A percentile compares a stretch with the other conserved stretches of the same genome.
Conservation (phyloP, 2,113 vertebrate species). For the Paramisgurnus dabryanus region DNA sequence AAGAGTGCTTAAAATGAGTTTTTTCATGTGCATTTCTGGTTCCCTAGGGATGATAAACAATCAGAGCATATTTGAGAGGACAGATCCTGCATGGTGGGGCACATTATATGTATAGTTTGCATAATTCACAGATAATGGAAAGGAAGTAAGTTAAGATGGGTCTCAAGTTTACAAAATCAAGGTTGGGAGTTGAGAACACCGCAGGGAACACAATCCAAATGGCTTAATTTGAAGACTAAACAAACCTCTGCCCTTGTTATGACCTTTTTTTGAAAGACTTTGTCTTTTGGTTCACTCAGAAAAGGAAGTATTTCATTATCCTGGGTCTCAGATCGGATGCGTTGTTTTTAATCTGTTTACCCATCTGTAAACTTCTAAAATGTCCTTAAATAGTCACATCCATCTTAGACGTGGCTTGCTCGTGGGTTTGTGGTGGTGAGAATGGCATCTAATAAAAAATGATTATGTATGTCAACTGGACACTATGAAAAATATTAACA, state of each 20-base stretch:
- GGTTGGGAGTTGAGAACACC: slow-evolving; percentile 33
- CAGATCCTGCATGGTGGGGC: slow-evolving; percentile 6
- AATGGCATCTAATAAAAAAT: slow-evolving; percentile 12
- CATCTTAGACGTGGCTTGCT: not conserved
- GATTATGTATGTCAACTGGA: not conserved
- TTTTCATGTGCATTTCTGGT: slow-evolving; percentile 12
- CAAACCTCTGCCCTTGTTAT: not conserved
- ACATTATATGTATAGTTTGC: slow-evolving; percentile 28
- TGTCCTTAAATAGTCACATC: not conserved
- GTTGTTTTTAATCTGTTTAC: slow-evolving; percentile 23
- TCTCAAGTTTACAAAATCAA: slow-evolving; percentile 34
- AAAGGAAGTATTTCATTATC: slow-evolving; percentile 43
- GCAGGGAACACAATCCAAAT: slow-evolving; percentile 30
- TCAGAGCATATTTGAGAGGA: slow-evolving; percentile 16
- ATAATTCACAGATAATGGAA: slow-evolving; percentile 38
- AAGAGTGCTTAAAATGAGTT: not conserved
- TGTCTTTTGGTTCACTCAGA: slow-evolving; percentile 5
- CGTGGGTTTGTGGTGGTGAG: not conserved
- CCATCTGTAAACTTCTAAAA: slow-evolving; percentile 12
- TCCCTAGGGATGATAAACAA: slow-evolving; percentile 18
- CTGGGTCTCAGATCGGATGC: slow-evolving; percentile 17
- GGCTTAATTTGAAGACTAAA: slow-evolving; percentile 37
- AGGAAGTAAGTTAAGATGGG: slow-evolving; percentile 27
- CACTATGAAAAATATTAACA: slow-evolving; percentile 12
- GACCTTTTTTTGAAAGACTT: slow-evolving; percentile 24